phyloP scores from a whole-genome alignment of 2,888 invertebrate species.

The Leucophenga maculata region DNA sequence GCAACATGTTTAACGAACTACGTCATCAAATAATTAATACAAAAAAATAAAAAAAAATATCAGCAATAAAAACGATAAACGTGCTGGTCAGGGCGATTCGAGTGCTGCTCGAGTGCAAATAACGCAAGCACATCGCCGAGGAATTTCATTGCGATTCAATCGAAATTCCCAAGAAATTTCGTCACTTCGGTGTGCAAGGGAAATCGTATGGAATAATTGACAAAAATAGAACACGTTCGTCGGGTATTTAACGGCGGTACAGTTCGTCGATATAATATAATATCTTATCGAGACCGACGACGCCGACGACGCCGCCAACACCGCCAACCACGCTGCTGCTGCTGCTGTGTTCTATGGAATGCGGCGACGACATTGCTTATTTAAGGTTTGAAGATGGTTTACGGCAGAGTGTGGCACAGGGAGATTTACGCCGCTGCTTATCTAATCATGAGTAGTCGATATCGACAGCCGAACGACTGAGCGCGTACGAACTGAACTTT shows the following conservation, averaged over 20 bases:
- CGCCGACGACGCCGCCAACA: too few species aligned
- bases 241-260: background rate
- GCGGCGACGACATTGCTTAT: too few species aligned
- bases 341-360: too few species aligned
- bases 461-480: too few species aligned
- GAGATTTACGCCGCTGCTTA: too few species aligned
- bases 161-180: slow-evolving; percentile 28
- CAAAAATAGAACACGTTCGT: slow-evolving; percentile 15
- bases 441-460: too few species aligned
- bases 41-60: background rate
- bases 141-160: slow-evolving; percentile 13
- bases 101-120: background rate
- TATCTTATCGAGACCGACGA: too few species aligned
- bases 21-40: background rate
- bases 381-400: too few species aligned
- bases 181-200: slow-evolving; percentile 12
- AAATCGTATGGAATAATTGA: slow-evolving; percentile 14
- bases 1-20: background rate
- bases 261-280: too few species aligned
- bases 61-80: too few species aligned
- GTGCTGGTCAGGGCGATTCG: background rate
- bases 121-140: background rate
- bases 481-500: background rate
- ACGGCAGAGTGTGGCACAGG: too few species aligned
- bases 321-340: too few species aligned